Evolutionary conservation across 1,140 invertebrate species (phyloP).

Genomic region (Pseudachorutes palmiensis): DNA sequence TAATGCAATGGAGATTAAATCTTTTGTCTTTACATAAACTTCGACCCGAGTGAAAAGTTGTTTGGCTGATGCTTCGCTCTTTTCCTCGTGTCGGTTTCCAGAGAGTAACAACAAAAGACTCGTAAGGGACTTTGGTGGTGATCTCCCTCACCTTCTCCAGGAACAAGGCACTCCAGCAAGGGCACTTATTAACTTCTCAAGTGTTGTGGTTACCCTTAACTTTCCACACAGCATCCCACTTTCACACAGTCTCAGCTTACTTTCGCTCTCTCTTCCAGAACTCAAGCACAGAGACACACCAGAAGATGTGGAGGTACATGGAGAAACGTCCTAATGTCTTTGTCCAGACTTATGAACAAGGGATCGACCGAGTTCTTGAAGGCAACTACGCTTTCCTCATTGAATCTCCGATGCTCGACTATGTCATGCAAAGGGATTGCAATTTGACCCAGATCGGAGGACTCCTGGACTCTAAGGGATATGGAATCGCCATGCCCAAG

Average conservation of each 20-base stretch:
- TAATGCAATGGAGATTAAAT: constrained; percentile 27
- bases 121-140: neutral
- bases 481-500: constrained; percentile 53
- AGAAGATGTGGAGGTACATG: constrained; percentile 97
- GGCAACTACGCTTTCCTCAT: constrained; percentile 96
- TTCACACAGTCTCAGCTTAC: too few species aligned
- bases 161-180: too few species aligned
- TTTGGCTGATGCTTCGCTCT: too few species aligned
- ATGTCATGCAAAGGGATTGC: constrained; percentile 88
- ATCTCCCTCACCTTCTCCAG: neutral
- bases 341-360: constrained; percentile 79
- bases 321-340: constrained; percentile 74
- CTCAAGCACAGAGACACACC: constrained; percentile 88
- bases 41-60: neutral
- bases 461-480: constrained; percentile 63
- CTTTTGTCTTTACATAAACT: constrained; percentile 12
- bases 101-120: neutral
- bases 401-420: constrained; percentile 97
- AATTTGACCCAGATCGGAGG: constrained; percentile 97
- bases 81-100: neutral
- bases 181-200: neutral
- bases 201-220: too few species aligned
- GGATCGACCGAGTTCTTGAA: constrained; percentile 69
- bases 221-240: too few species aligned
- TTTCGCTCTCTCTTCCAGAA: constrained; percentile 67